Percentiles rank a stretch among this genome's conserved stretches.
These are phyloP conservation scores for Cepaea hortensis DNA, from an alignment of 2,888 invertebrate genomes.

Conservation along the genomic window DNA sequence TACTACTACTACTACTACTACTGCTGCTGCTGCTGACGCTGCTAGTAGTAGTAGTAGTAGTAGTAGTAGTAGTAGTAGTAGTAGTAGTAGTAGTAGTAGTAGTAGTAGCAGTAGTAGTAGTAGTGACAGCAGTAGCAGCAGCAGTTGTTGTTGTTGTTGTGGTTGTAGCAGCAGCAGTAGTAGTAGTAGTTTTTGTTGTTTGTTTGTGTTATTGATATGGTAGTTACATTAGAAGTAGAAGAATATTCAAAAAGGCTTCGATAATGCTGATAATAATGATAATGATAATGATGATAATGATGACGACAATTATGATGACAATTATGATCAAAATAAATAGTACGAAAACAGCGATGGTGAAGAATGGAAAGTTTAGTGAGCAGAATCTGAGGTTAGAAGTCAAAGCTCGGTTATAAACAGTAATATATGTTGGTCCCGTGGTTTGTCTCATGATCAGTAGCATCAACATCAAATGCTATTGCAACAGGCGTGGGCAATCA, in stretches of 20 bases:
- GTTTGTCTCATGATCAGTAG: no score
- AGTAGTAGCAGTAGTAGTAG: no score
- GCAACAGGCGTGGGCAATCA: no score
- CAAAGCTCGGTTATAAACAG: no score
- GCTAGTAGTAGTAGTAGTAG: not conserved
- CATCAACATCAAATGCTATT: no score
- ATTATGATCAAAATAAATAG: not conserved
- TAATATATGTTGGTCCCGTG: no score
- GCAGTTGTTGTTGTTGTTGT: not conserved
- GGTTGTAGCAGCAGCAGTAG: no score
- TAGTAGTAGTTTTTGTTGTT: no score
- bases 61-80: not conserved
- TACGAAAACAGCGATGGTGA: not conserved
- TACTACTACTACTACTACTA: not conserved
- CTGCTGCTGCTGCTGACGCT: not conserved
- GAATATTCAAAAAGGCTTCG: not conserved
- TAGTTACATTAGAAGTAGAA: not conserved
- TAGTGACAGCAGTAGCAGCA: no score
- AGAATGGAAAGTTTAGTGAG: not conserved
- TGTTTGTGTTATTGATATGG: not conserved
- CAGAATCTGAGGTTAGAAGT: no score
- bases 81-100: not conserved
- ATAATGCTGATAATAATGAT: not conserved
- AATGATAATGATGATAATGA: not conserved
- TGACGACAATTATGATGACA: not conserved